Evolutionary conservation across 2,888 invertebrate species (phyloP), one percentile per base, ranked within the genome.

Genomic region (Philaethria dido): DNA sequence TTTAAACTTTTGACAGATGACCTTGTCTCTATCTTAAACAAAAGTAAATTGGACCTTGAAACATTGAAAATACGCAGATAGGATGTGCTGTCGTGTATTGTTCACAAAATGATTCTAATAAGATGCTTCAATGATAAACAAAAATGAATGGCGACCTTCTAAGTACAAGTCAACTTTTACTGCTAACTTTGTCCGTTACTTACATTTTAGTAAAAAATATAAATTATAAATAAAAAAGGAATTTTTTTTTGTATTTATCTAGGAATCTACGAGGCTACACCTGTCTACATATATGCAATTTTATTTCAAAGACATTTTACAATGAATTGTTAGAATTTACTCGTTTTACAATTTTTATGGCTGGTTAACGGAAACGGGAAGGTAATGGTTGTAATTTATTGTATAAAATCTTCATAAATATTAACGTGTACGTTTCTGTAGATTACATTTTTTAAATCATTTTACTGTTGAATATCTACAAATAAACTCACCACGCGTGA

Each of bases 21-120:
- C 90, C 89, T 92, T 88, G 89, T 87, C 85, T 83, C 80, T 78
- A 79, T 70, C 80, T 80, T 74, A 78, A 77, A 80, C 79, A 80
- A 79, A 79, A 80, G 77, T 75, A 74, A 79, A 71, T 73, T 72
- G 71, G 79, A 82, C 89, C 89, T 91, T 89, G 86, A 81, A 72
- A 80, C 78, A 84, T 87, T 80, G 85, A 87, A 85, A 82, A 82
- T 18, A 42, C n/a, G 22, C 78, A 81, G 86, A 86, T 87, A 86
- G 85, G 87, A 89, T 87, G 84, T 87, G 75, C 78, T 77, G 75
- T 82, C 80, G 81, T 75, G 81, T 76, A 85, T 85, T 85, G 83
- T 85, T 83, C 83, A 80, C 74, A 68, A 59, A 25, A 74, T 66
- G 72, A 64, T 69, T 63, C 71, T 72, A 73, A 72, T 66, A 67